Evolutionary conservation across 2,888 invertebrate genomes (phyloP).

Genomic region (Nipponacmea schrenckii): DNA sequence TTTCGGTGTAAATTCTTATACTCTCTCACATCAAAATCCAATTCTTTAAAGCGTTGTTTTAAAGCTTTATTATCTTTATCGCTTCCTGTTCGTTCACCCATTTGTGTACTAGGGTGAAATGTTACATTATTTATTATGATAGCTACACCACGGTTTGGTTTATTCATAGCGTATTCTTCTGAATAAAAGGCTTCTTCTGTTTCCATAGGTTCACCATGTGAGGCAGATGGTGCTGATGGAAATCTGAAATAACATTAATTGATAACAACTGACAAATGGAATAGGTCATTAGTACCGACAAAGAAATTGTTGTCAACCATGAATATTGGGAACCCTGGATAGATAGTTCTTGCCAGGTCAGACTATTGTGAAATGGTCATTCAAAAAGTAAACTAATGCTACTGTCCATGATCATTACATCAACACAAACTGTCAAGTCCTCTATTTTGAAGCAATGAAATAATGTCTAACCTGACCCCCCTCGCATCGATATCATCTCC

Average conservation of each 20-base stretch:
- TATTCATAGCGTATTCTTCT: conserved; percentile 87
- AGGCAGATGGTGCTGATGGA: not conserved
- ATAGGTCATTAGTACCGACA: too few species aligned
- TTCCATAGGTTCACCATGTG: conserved; percentile 17
- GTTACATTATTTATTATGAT: conserved; percentile 90
- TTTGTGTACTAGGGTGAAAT: conserved; percentile 72
- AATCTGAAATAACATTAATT: too few species aligned
- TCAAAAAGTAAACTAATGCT: too few species aligned
- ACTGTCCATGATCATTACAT: too few species aligned
- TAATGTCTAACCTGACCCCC: not conserved
- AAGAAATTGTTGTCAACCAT: too few species aligned
- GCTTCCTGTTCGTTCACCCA: conserved; percentile 76
- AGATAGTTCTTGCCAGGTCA: too few species aligned
- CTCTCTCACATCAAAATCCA: conserved; percentile 78
- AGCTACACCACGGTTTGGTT: conserved; percentile 81
- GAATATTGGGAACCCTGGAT: too few species aligned
- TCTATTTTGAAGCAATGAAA: not conserved
- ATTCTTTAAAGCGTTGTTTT: conserved; percentile 71
- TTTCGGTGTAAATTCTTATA: conserved; percentile 74
- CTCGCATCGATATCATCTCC: not conserved
- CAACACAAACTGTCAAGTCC: too few species aligned
- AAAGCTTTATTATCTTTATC: conserved; percentile 86
- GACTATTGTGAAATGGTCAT: too few species aligned
- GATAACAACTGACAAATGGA: too few species aligned
- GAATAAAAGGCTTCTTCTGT: conserved; percentile 39